Evolutionary conservation across 1,140 invertebrate genomes (phyloP).

Genomic region (Caenorhabditis brenneri): DNA sequence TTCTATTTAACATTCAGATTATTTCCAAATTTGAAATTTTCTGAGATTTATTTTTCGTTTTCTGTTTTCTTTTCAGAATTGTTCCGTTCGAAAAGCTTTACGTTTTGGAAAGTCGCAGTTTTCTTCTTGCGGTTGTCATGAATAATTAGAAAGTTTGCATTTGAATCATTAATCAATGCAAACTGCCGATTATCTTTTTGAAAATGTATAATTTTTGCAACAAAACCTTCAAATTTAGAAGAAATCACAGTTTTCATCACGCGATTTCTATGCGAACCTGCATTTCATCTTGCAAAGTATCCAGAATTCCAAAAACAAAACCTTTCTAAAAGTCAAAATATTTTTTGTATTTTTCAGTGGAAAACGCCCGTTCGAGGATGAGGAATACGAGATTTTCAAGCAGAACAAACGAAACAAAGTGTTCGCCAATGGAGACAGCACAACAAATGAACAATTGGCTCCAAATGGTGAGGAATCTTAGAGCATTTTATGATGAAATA

Average conservation of each 20-base stretch:
- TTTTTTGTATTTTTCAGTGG: slow-evolving; percentile 44
- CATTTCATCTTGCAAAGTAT: no score
- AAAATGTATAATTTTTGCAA: background rate
- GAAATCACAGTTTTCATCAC: no score
- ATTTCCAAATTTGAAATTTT: background rate
- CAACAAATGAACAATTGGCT: slow-evolving; percentile 41
- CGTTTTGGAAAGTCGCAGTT: background rate
- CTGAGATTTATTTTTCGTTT: background rate
- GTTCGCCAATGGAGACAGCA: slow-evolving; percentile 36
- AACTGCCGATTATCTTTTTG: no score
- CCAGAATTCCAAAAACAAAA: no score
- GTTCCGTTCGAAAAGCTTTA: no score
- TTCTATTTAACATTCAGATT: background rate
- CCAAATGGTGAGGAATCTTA: slow-evolving; percentile 39
- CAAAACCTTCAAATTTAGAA: no score
- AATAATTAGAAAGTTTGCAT: no score
- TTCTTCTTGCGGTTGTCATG: no score
- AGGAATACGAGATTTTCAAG: slow-evolving; percentile 40
- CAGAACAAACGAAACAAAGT: slow-evolving; percentile 36
- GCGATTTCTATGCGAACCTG: no score
- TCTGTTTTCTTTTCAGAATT: background rate
- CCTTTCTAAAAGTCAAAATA: no score
- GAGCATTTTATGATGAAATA: no score
- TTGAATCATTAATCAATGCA: no score
- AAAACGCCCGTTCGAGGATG: slow-evolving; percentile 43